Evolutionary conservation across 2,113 vertebrate genomes (phyloP).

Genomic region (Penelope pileata): DNA sequence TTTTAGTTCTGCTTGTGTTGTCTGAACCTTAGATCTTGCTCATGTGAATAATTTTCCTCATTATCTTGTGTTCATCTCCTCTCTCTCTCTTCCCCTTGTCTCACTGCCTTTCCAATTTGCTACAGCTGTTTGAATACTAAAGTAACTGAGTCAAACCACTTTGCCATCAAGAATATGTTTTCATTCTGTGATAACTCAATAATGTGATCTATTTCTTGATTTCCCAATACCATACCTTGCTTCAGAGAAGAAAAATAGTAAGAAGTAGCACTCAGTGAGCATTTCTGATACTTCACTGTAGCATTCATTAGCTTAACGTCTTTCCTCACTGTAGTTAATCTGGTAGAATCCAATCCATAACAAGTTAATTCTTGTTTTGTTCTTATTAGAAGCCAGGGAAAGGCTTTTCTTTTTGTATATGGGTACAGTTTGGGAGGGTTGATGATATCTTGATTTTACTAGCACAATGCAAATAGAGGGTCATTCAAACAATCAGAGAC

Average conservation of each 20-base stretch:
- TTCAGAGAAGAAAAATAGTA: neutral
- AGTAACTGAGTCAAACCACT: slow-evolving; percentile 49
- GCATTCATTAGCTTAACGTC: neutral
- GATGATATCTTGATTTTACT: neutral
- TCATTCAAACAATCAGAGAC: neutral
- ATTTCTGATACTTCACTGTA: neutral
- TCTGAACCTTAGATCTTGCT: slow-evolving; percentile 56
- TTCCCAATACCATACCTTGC: neutral
- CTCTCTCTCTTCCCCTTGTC: slow-evolving; percentile 51
- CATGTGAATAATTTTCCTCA: slow-evolving; percentile 58
- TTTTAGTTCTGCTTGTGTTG: slow-evolving; percentile 50
- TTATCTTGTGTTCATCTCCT: slow-evolving; percentile 13
- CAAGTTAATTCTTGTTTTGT: neutral
- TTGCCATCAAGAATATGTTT: slow-evolving; percentile 44
- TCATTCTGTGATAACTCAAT: slow-evolving; percentile 36
- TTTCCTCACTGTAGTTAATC: neutral
- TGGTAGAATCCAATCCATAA: neutral
- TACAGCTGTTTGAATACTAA: slow-evolving; percentile 51
- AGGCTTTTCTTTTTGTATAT: neutral
- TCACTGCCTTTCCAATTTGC: slow-evolving; percentile 48
- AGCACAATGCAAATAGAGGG: neutral
- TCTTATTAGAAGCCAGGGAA: neutral
- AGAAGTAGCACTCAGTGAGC: neutral
- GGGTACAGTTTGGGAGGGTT: neutral
- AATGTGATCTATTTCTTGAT: slow-evolving; percentile 33